Evolutionary conservation across 37 sponge, comb jelly and placozoan genomes (phyloP), one percentile per base, ranked within the genome.

Genomic region (Axinella damicornis): DNA sequence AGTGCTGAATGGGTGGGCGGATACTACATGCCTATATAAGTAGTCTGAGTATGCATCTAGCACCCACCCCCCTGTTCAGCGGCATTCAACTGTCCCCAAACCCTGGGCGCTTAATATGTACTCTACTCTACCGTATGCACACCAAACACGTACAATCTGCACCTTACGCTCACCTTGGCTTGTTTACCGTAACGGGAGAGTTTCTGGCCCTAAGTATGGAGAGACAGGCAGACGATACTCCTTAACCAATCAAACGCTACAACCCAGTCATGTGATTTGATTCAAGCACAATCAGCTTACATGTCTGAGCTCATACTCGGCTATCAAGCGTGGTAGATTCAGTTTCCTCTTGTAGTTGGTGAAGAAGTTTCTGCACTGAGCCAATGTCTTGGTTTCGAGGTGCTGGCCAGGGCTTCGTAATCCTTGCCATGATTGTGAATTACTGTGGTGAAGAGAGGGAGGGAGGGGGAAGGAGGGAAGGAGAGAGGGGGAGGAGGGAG

Each of bases 341-440:
- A 84, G 75, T 58, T 86, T 88, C 54, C 86, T 69, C 69, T 89
- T 88, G 76, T 85, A 93, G 74, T 93, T 88, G 34, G 87, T 83
- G 72, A 93, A 83, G 79, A 93, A 93, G 60, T 83, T 88, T 32
- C 58, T 65, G 60, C 86, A 85, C 83, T 93, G 94, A 53, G 76
- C 24, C 28, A 85, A 54, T 1, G 90, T 79, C 68, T 93, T 93
- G 9, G 55, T 74, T 4, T 65, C 87, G 19, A 93, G 83, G 46
- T 69, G 2, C 40, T 73, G 17, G 83, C 19, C 2, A 93, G 37
- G n/a, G 94, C 86, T 19, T 85, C 87, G 59, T 53, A 73, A 40
- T 93, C 65, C 56, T 85, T 80, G 19, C 94, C 94, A 62, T 89
- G 79, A 1, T 62, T 34, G 18, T 53, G 57, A 9, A 93, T 59